phyloP scores from a whole-genome alignment of 2,888 invertebrate genomes.

The Hymenopus coronatus region DNA sequence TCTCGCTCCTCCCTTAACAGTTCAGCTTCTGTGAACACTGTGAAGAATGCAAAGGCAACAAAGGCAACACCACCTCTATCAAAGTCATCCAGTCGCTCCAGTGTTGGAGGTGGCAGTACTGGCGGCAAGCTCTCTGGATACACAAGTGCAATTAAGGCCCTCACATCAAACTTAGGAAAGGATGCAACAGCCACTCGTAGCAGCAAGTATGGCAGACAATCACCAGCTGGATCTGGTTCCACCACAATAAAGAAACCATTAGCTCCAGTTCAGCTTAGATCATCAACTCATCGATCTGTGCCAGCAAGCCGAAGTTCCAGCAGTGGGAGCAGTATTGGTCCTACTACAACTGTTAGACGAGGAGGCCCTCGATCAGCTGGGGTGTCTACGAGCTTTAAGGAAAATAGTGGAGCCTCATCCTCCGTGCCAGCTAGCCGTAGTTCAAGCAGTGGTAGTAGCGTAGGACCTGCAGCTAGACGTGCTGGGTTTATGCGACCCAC shows the following conservation, averaged over 20 bases:
- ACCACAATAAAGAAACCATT: slow-evolving; percentile 38
- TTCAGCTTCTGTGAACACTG: slow-evolving; percentile 73
- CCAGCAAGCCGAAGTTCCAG: slow-evolving; percentile 59
- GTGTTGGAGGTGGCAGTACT: slow-evolving; percentile 18
- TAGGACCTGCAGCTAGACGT: slow-evolving; percentile 42
- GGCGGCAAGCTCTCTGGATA: slow-evolving; percentile 46
- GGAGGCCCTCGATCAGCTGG: slow-evolving; percentile 45
- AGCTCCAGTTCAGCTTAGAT: slow-evolving; percentile 38
- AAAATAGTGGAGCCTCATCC: slow-evolving; percentile 38
- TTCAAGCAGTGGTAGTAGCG: slow-evolving; percentile 49
- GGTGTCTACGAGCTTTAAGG: slow-evolving; percentile 50
- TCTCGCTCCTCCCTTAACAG: slow-evolving; percentile 82
- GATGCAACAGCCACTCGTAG: not conserved
- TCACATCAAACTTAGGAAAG: slow-evolving; percentile 45
- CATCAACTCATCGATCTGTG: slow-evolving; percentile 41
- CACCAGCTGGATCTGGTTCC: not conserved
- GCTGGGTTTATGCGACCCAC: slow-evolving; percentile 84
- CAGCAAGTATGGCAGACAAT: slow-evolving; percentile 25
- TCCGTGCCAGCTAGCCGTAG: slow-evolving; percentile 52
- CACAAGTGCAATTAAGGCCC: slow-evolving; percentile 52
- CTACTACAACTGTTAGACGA: slow-evolving; percentile 52
- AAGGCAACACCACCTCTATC: slow-evolving; percentile 44
- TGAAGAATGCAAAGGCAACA: slow-evolving; percentile 61
- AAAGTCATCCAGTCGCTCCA: slow-evolving; percentile 45
- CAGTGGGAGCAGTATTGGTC: slow-evolving; percentile 59